phyloP scores from a whole-genome alignment of 1,140 invertebrate genomes.

The Polyergus mexicanus region DNA sequence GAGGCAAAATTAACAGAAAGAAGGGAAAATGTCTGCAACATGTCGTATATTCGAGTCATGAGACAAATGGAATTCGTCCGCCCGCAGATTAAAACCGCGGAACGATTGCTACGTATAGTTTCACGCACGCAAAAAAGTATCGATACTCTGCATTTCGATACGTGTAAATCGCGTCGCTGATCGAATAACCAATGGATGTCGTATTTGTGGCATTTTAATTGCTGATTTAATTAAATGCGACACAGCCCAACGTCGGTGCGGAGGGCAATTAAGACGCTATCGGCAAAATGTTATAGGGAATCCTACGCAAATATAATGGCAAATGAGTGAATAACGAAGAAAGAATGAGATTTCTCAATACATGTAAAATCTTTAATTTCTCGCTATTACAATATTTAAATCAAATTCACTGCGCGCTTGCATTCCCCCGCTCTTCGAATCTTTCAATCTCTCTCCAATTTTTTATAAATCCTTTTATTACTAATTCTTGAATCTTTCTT shows the following conservation, averaged over 20 bases:
- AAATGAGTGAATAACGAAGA: too few relatives aligned
- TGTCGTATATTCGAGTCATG: neutral
- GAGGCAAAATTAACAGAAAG: neutral
- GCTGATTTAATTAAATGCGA: constrained; percentile 83
- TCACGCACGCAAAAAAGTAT: constrained; percentile 9
- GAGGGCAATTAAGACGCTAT: constrained; percentile 82
- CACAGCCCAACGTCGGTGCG: constrained; percentile 32
- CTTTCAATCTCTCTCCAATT: too few relatives aligned
- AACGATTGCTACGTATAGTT: neutral
- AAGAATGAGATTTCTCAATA: neutral
- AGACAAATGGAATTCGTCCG: constrained; percentile 60
- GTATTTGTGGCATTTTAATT: constrained; percentile 80
- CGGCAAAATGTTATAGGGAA: constrained; percentile 74
- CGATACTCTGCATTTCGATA: constrained; percentile 34
- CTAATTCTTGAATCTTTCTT: neutral
- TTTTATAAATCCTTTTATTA: neutral
- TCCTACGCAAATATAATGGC: neutral
- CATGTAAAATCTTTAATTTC: neutral
- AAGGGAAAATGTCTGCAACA: neutral
- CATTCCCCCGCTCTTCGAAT: too few relatives aligned
- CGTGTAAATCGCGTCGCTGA: constrained; percentile 38
- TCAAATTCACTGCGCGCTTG: too few relatives aligned
- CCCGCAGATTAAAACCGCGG: constrained; percentile 65
- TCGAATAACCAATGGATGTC: neutral
- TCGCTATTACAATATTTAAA: neutral